Percentiles rank a stretch among this genome's conserved stretches.
These are phyloP conservation scores for Parnassius smintheus DNA, from an alignment of 2,888 invertebrate species.

Conservation along the genomic window DNA sequence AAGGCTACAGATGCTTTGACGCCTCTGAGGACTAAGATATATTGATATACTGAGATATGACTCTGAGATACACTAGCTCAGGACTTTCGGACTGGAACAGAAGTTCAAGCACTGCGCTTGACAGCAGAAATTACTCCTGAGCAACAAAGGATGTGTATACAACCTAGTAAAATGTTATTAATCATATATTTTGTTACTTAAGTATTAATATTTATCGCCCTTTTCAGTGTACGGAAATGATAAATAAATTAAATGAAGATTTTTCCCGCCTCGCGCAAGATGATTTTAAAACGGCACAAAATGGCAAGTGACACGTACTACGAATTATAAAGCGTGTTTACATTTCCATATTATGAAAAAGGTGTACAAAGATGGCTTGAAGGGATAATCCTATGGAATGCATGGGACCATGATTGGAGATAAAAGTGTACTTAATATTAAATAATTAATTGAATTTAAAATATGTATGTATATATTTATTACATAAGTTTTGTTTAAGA, in stretches of 20 bases:
- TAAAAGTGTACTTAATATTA: constrained; percentile 17
- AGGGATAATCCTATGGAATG: neutral
- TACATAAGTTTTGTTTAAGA: neutral
- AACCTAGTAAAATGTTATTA: too few relatives aligned
- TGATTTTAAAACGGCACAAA: constrained; percentile 48
- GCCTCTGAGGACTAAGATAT: too few relatives aligned
- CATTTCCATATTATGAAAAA: neutral
- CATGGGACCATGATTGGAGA: constrained; percentile 16
- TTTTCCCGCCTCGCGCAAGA: constrained; percentile 58
- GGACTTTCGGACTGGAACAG: too few relatives aligned
- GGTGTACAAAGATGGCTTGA: constrained; percentile 4
- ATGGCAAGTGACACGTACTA: constrained; percentile 12
- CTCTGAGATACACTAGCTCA: too few relatives aligned
- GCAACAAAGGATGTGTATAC: too few relatives aligned
- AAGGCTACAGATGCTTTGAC: too few relatives aligned
- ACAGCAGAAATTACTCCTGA: too few relatives aligned
- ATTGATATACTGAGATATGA: too few relatives aligned
- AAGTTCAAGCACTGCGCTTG: too few relatives aligned
- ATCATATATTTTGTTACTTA: neutral
- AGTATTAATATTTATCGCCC: neutral
- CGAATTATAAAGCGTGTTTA: constrained; percentile 7
- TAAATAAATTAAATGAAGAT: constrained; percentile 65
- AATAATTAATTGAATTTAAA: constrained; percentile 7
- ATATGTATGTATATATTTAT: neutral
- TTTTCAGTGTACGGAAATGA: constrained; percentile 62